Evolutionary conservation across 2,888 invertebrate genomes (phyloP).

Genomic region (Thecocarcelia acutangulata): DNA sequence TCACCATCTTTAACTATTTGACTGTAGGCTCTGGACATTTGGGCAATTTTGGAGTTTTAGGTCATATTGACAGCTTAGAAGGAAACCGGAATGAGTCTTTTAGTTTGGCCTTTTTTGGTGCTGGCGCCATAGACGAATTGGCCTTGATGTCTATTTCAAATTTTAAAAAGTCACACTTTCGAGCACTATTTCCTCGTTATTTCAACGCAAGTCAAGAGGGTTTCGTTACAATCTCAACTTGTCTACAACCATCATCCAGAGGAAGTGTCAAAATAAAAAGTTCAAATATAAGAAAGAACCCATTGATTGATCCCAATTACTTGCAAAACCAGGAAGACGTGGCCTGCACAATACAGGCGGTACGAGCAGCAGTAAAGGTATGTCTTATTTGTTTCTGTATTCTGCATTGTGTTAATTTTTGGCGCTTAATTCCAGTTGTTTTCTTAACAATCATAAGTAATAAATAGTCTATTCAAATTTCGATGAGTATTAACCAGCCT

Average conservation of each 20-base stretch:
- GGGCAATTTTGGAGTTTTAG: slow-evolving; percentile 85
- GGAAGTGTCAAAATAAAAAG: slow-evolving; percentile 85
- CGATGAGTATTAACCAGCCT: no score
- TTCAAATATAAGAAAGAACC: slow-evolving; percentile 84
- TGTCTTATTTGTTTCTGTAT: no score
- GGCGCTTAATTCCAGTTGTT: no score
- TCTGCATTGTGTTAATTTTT: no score
- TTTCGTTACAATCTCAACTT: slow-evolving; percentile 86
- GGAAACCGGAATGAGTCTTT: slow-evolving; percentile 76
- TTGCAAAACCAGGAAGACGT: slow-evolving; percentile 85
- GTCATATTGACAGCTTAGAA: slow-evolving; percentile 82
- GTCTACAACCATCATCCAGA: slow-evolving; percentile 87
- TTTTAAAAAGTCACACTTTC: slow-evolving; percentile 84
- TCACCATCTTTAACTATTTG: slow-evolving; percentile 73
- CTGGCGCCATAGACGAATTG: slow-evolving; percentile 87
- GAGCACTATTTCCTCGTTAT: slow-evolving; percentile 85
- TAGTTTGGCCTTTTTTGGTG: slow-evolving; percentile 85
- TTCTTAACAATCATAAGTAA: no score
- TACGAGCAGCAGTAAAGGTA: slow-evolving; percentile 83
- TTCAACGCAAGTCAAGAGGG: slow-evolving; percentile 86
- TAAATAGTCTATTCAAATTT: no score
- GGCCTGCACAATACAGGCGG: slow-evolving; percentile 84
- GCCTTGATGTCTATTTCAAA: slow-evolving; percentile 86
- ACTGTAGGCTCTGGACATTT: slow-evolving; percentile 81
- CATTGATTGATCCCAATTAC: slow-evolving; percentile 89